Conservation (phyloP, 2,113 vertebrate genomes). For the Cercocebus atys region DNA sequence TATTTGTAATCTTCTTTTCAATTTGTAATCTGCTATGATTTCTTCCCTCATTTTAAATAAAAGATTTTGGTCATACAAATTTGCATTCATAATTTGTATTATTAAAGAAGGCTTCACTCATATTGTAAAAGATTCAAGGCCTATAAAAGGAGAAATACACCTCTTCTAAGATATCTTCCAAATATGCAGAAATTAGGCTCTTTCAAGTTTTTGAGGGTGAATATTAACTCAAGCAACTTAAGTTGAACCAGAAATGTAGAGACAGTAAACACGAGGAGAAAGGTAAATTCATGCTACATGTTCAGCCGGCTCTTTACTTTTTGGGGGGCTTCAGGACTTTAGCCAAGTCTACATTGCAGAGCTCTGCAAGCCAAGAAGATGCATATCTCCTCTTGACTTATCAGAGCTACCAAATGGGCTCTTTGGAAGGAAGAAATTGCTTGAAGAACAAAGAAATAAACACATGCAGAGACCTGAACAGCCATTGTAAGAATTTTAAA, state of each 20-base stretch:
- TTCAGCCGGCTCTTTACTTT: neutral
- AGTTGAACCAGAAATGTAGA: neutral
- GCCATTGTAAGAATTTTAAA: neutral
- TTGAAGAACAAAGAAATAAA: constrained; percentile 44
- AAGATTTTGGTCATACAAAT: neutral
- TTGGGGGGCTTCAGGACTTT: neutral
- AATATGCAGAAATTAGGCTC: neutral
- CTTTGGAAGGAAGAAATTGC: constrained; percentile 2
- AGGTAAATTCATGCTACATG: neutral
- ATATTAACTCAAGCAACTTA: neutral
- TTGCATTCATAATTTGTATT: neutral
- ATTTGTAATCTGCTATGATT: neutral
- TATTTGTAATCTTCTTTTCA: neutral
- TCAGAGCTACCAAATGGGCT: neutral
- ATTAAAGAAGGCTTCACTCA: neutral
- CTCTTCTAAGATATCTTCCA: neutral
- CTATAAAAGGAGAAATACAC: neutral
- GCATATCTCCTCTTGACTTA: constrained; percentile 46
- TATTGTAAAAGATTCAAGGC: neutral
- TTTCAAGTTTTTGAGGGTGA: neutral
- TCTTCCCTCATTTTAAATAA: neutral
- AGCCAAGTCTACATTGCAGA: constrained; percentile 47
- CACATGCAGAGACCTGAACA: constrained; percentile 4
- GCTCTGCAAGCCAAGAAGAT: constrained; percentile 24
- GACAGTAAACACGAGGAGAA: neutral